Evolutionary conservation across 2,888 invertebrate species (phyloP).

Genomic region (Morpho deidamia): DNA sequence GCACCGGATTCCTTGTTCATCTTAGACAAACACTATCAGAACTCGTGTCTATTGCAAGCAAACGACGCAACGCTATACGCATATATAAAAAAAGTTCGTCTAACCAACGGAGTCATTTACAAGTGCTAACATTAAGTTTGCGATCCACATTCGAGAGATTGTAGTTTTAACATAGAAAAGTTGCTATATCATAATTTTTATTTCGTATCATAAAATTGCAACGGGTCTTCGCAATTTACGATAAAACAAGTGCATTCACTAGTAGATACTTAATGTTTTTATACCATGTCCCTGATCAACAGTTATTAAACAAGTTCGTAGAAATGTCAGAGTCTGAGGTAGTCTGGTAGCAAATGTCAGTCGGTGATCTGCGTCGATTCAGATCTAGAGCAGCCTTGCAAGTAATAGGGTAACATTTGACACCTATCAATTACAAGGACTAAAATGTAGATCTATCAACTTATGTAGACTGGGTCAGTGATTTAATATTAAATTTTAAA

Average conservation of each 20-base stretch:
- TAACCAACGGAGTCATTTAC: too few relatives aligned
- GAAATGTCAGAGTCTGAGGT: conserved; percentile 27
- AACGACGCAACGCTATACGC: not conserved
- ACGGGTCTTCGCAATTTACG: conserved; percentile 3
- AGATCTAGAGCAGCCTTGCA: conserved; percentile 24
- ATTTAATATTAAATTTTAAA: too few relatives aligned
- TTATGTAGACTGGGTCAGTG: not conserved
- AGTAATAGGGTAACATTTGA: conserved; percentile 14
- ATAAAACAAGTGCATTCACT: conserved; percentile 8
- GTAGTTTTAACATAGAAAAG: not conserved
- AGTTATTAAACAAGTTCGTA: conserved; percentile 21
- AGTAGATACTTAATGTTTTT: conserved; percentile 7
- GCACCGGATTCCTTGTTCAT: not conserved
- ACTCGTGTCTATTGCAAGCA: not conserved
- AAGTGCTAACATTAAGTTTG: too few relatives aligned
- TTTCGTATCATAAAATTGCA: conserved; percentile 1
- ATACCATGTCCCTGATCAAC: conserved; percentile 6
- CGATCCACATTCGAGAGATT: not conserved
- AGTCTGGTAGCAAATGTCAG: conserved; percentile 32
- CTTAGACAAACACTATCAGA: not conserved
- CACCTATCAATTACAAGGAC: conserved; percentile 5
- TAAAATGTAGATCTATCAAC: not conserved
- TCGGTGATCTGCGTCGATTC: conserved; percentile 25
- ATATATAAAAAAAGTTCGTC: too few relatives aligned
- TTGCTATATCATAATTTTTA: not conserved